A percentile compares a stretch with the other conserved stretches of the same genome.
phyloP scores from a whole-genome alignment of 2,888 invertebrate species.

The Xanthia icteritia region DNA sequence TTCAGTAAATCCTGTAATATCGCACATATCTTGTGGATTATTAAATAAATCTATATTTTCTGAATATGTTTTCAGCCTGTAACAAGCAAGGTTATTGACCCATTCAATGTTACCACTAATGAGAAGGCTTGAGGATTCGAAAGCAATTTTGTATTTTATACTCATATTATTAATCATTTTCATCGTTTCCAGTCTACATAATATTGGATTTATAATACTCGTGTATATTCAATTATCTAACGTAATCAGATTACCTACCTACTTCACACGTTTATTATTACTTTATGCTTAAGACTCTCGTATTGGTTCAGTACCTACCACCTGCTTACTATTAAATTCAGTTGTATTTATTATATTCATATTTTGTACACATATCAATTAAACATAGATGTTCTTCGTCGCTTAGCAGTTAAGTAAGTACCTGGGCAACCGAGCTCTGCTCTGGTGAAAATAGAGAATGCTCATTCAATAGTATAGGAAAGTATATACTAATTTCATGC shows the following conservation, averaged over 20 bases:
- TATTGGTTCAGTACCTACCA: background rate
- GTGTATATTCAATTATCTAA: background rate
- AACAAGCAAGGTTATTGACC: background rate
- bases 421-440: too few species aligned
- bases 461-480: too few species aligned
- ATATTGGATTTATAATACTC: background rate
- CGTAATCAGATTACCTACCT: background rate
- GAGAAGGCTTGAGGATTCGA: background rate
- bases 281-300: constrained; percentile 1
- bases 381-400: background rate
- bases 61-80: background rate
- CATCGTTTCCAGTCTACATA: background rate
- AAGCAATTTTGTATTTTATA: background rate
- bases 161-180: constrained; percentile 8
- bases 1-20: too few species aligned
- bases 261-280: background rate
- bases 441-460: too few species aligned
- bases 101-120: background rate
- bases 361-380: background rate
- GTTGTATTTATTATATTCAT: background rate
- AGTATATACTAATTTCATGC: too few species aligned
- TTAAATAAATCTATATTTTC: background rate
- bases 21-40: too few species aligned
- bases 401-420: too few species aligned
- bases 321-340: background rate